Base-by-base conservation (phyloP, 2,797 vertebrate species). In the Sciaenops ocellatus region DNA sequence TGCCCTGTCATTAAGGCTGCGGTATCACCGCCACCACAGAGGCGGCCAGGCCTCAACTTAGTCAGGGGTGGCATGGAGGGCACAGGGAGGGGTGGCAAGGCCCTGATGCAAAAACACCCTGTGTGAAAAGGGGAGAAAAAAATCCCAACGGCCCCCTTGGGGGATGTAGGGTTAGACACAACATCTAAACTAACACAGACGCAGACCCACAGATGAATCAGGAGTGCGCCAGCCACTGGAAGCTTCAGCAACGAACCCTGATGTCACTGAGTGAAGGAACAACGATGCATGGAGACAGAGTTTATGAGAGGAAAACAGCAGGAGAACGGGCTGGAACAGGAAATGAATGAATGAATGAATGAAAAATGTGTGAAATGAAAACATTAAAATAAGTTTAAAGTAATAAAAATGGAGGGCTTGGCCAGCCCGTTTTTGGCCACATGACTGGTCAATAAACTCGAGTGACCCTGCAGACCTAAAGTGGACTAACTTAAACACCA, bases 31-130 rank as follows among this genome's bases (percentile, higher is more conserved):
- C 89, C 86, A 87, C 92, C 91, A 71, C 90, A 85, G 76, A 84
- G 79, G 66, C 85, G 38, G 83, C 83, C 85, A 76, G 85, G 88
- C 84, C 83, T 83, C 38, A 76, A 74, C 92, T 92, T 89, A 91
- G 90, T 89, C 92, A 91, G 92, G 90, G 94, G 94, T 95, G 93
- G 94, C 90, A 93, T 48, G 70, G 86, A 95, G 94, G 94, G 92
- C 93, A 94, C 85, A 84, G 87, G 91, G 91, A 92, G 91, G 90
- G 81, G 85, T 76, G 85, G 76, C 67, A 69, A n/a, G 24, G 71
- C 73, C 48, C 68, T 6, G 7, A 17, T 50, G 56, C 59, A 59
- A 57, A 76, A 69, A 67, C 50, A 42, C 63, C 10, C 46, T 46
- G 48, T 79, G 77, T 85, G 78, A 80, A 84, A 77, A 69, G 47